These are phyloP conservation scores for Tarsius wallacei DNA, from an alignment of 2,797 vertebrate species.

Conservation along the genomic window DNA sequence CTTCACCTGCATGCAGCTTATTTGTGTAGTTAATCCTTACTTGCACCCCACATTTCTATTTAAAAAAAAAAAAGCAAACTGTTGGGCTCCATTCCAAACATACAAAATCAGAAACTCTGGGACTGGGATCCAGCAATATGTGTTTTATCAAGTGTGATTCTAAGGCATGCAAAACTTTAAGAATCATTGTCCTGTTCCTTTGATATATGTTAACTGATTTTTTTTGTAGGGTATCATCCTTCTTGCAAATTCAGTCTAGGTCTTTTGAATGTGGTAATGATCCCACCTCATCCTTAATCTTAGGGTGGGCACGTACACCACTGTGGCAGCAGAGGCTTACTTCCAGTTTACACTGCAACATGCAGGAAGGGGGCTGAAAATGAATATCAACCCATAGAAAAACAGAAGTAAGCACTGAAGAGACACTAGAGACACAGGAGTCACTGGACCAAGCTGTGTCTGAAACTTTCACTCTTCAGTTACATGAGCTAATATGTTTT, in stretches of 20 bases:
- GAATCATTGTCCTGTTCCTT: background rate
- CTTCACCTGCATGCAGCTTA: no score
- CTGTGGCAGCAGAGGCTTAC: background rate
- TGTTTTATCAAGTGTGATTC: background rate
- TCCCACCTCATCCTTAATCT: background rate
- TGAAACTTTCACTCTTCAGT: background rate
- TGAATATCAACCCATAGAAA: background rate
- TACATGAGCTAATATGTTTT: background rate
- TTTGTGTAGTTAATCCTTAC: no score
- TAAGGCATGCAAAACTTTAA: background rate
- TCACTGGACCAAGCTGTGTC: background rate
- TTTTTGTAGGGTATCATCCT: background rate
- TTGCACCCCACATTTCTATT: no score
- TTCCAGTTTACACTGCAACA: background rate
- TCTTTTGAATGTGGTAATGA: background rate
- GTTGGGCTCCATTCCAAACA: background rate
- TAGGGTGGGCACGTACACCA: background rate
- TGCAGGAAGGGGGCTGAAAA: background rate
- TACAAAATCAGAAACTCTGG: background rate
- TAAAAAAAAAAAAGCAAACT: background rate
- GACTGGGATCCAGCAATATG: background rate
- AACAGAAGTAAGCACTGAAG: background rate
- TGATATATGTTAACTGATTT: background rate
- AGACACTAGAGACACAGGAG: background rate
- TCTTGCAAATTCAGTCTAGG: background rate